Conservation (phyloP, 2,797 vertebrate species). For the Dendrocincla fuliginosa region DNA sequence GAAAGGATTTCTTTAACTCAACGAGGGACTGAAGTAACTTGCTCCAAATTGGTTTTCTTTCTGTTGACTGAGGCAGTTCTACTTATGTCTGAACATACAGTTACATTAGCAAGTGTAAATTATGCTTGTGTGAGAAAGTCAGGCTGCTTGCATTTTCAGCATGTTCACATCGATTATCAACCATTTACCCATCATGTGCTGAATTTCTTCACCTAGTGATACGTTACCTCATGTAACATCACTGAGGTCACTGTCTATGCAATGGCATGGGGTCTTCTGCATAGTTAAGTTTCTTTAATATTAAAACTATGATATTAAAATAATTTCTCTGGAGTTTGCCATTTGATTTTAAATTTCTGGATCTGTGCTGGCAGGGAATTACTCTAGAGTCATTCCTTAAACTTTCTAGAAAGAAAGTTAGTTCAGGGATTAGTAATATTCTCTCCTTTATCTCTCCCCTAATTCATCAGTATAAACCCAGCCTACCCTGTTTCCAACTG, state of each 20-base stretch:
- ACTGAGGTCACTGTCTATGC: not conserved
- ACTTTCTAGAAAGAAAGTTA: not conserved
- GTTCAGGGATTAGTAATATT: not conserved
- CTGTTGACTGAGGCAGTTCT: not conserved
- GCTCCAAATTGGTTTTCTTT: not conserved
- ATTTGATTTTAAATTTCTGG: conserved; percentile 13
- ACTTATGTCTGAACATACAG: not conserved
- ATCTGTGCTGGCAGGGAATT: not conserved
- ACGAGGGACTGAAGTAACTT: not conserved
- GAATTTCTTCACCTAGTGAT: not conserved
- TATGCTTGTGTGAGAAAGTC: not conserved
- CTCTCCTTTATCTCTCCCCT: not conserved
- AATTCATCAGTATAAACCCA: not conserved
- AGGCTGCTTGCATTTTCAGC: not conserved
- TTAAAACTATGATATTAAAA: conserved; percentile 12
- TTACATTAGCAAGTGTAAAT: not conserved
- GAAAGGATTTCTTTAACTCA: not conserved
- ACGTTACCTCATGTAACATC: not conserved
- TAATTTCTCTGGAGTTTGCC: not conserved
- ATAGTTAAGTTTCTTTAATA: not conserved
- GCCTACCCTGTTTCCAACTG: not conserved
- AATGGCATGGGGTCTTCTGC: not conserved
- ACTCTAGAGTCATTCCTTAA: not conserved
- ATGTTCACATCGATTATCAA: not conserved
- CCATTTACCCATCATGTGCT: not conserved